Evolutionary conservation across 2,113 vertebrate species (phyloP).

Genomic region (Rhabdornis inornatus): DNA sequence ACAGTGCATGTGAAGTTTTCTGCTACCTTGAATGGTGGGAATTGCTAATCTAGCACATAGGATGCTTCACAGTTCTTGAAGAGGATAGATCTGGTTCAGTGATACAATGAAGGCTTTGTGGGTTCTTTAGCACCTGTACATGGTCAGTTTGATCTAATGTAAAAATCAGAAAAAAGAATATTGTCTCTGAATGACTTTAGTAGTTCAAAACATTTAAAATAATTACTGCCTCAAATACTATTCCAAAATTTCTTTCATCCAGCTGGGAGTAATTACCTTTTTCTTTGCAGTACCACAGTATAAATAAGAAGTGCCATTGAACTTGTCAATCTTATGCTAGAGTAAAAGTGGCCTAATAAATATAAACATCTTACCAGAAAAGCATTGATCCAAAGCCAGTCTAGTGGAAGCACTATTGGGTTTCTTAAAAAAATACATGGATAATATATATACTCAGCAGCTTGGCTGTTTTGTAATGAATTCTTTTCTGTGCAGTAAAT

Average conservation of each 20-base stretch:
- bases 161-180: background rate
- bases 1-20: background rate
- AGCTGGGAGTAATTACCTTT: background rate
- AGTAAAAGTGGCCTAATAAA: background rate
- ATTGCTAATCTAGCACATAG: background rate
- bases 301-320: background rate
- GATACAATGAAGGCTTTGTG: background rate
- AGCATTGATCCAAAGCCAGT: background rate
- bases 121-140: background rate
- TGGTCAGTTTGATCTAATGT: background rate
- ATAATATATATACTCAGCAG: background rate
- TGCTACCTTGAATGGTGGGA: background rate
- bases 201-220: background rate
- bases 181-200: background rate
- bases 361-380: background rate
- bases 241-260: background rate
- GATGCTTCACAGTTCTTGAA: background rate
- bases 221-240: background rate
- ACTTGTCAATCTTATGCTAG: background rate
- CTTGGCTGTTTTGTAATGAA: background rate
- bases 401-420: background rate
- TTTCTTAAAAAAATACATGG: background rate
- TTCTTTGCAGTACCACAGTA: background rate
- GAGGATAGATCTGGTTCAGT: background rate
- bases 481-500: background rate